Percentiles rank a stretch among this genome's conserved stretches.
phyloP scores from a whole-genome alignment of 2,888 invertebrate species.

The Chymomyza amoena region DNA sequence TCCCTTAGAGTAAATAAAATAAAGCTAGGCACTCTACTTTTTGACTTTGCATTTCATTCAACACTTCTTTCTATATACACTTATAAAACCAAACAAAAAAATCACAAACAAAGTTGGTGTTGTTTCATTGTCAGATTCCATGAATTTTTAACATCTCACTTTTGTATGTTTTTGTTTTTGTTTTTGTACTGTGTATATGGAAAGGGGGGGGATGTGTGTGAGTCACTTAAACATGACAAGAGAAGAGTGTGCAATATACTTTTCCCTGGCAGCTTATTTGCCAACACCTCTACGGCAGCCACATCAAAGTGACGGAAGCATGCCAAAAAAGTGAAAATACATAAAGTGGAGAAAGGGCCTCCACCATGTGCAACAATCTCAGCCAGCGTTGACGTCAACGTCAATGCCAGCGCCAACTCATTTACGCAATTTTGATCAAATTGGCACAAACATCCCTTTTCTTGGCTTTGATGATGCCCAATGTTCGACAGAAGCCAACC shows the following conservation, averaged over 20 bases:
- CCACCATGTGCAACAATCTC: neutral
- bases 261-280: neutral
- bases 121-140: slow-evolving; percentile 9
- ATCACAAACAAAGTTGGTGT: neutral
- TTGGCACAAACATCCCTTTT: slow-evolving; percentile 48
- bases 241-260: neutral
- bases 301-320: slow-evolving; percentile 49
- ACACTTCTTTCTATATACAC: neutral
- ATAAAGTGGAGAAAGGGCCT: neutral
- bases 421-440: slow-evolving; percentile 51
- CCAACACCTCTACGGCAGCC: slow-evolving; percentile 15
- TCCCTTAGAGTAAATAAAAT: no score
- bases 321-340: slow-evolving; percentile 9
- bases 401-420: slow-evolving; percentile 14
- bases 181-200: neutral
- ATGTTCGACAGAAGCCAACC: slow-evolving; percentile 21
- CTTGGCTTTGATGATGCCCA: slow-evolving; percentile 6
- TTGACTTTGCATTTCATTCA: no score
- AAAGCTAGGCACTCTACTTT: no score
- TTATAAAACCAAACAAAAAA: neutral
- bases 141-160: slow-evolving; percentile 3
- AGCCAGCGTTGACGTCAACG: neutral
- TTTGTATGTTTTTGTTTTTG: neutral
- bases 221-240: neutral
- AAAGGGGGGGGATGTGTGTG: neutral